These are phyloP conservation scores for Pemphigus obesinymphae DNA, from an alignment of 1,140 invertebrate species.

Conservation along the genomic window DNA sequence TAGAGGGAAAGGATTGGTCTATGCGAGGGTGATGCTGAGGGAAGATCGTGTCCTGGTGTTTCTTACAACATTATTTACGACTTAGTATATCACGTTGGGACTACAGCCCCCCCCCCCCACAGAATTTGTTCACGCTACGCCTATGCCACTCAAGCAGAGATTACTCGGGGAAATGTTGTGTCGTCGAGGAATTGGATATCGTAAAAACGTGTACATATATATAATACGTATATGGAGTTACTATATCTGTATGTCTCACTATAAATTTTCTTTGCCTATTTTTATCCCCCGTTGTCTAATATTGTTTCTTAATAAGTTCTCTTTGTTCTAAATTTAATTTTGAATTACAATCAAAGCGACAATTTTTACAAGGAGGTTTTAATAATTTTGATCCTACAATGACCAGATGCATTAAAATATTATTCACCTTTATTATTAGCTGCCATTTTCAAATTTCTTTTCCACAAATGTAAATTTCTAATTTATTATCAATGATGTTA, in stretches of 20 bases:
- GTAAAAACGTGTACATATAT: too few relatives aligned
- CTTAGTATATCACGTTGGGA: too few relatives aligned
- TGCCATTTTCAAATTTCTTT: not conserved
- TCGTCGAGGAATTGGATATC: too few relatives aligned
- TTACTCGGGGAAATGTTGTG: too few relatives aligned
- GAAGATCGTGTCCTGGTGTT: too few relatives aligned
- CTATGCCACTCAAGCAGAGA: too few relatives aligned
- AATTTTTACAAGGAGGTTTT: conserved; percentile 19
- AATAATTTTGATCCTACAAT: not conserved
- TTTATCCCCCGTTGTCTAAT: not conserved
- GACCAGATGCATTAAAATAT: not conserved
- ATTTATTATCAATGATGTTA: not conserved
- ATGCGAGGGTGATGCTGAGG: too few relatives aligned
- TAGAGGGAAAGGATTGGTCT: too few relatives aligned
- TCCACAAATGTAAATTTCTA: not conserved
- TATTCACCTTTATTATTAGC: not conserved
- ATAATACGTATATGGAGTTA: too few relatives aligned
- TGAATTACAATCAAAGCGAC: not conserved
- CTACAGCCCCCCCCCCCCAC: too few relatives aligned
- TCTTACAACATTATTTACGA: too few relatives aligned
- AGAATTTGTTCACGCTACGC: too few relatives aligned
- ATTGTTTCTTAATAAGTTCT: not conserved
- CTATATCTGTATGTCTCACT: not conserved
- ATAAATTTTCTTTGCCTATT: not conserved
- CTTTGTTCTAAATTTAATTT: not conserved